Percentiles rank a stretch among this genome's conserved stretches.
Conservation (phyloP, 2,888 invertebrate species). For the Drosophila monieri region DNA sequence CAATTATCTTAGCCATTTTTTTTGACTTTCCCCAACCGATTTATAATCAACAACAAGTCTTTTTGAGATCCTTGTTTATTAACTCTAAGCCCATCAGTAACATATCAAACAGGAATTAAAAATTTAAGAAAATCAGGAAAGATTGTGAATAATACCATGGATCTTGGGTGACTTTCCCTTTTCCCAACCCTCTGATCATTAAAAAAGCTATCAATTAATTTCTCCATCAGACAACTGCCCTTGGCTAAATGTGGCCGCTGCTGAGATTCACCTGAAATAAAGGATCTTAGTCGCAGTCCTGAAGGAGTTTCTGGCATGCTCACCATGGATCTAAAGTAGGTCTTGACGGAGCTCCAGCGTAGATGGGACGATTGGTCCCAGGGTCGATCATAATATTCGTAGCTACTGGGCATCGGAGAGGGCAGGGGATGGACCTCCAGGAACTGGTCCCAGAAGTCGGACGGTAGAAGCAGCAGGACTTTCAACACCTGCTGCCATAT, state of each 20-base stretch:
- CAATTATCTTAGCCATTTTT: background rate
- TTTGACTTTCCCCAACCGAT: background rate
- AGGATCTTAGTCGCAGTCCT: background rate
- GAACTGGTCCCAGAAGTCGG: slow-evolving; percentile 60
- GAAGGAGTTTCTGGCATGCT: background rate
- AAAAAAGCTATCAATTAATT: background rate
- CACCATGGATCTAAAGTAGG: slow-evolving; percentile 70
- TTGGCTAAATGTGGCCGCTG: slow-evolving; percentile 4
- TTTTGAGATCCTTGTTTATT: background rate
- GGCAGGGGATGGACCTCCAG: slow-evolving; percentile 60
- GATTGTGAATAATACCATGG: background rate
- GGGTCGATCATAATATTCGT: slow-evolving; percentile 40
- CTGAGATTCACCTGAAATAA: slow-evolving; percentile 57
- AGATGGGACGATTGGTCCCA: slow-evolving; percentile 44
- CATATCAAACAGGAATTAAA: background rate
- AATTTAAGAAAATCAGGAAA: background rate
- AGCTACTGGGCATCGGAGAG: slow-evolving; percentile 27
- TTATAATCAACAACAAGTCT: background rate
- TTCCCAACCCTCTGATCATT: background rate
- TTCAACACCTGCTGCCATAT: slow-evolving; percentile 63
- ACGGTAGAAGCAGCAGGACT: slow-evolving; percentile 44
- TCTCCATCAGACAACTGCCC: background rate
- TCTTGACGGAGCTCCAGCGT: slow-evolving; percentile 60
- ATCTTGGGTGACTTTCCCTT: background rate
- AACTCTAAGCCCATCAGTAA: background rate